A percentile compares a stretch with the other conserved stretches of the same genome.
Conservation (phyloP, 92 coral and sea anemone genomes). For the Blastomussa wellsi region DNA sequence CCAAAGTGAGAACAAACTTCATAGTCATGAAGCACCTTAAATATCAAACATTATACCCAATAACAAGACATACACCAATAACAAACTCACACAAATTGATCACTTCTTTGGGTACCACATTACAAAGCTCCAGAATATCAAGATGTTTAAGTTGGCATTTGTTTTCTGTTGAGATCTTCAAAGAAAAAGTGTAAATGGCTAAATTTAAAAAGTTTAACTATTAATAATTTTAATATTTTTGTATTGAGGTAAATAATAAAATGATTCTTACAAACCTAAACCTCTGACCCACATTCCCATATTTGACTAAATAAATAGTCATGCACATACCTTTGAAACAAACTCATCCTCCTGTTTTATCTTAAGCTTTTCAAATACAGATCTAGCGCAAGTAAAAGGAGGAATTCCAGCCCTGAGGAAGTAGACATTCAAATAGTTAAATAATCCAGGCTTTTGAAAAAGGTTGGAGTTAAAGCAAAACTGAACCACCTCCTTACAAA, state of each 20-base stretch:
- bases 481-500: too few relatives aligned
- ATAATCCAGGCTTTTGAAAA: neutral
- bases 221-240: neutral
- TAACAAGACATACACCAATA: neutral
- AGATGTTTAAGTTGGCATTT: constrained; percentile 15
- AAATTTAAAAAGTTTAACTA: too few relatives aligned
- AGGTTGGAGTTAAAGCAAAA: too few relatives aligned
- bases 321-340: constrained; percentile 12
- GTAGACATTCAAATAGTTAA: neutral
- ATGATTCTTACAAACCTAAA: too few relatives aligned
- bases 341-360: constrained; percentile 59
- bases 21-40: neutral
- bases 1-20: neutral
- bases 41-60: neutral
- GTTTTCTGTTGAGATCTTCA: constrained; percentile 13
- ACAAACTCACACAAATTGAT: constrained; percentile 65
- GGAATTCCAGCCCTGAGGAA: constrained; percentile 67
- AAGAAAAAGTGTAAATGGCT: neutral
- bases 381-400: constrained; percentile 79
- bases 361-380: constrained; percentile 53
- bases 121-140: constrained; percentile 75
- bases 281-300: too few relatives aligned
- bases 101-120: constrained; percentile 79
- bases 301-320: neutral
- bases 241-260: neutral